Evolutionary conservation across 37 sponge, comb jelly and placozoan genomes (phyloP).

Genomic region (Ianthella basta): DNA sequence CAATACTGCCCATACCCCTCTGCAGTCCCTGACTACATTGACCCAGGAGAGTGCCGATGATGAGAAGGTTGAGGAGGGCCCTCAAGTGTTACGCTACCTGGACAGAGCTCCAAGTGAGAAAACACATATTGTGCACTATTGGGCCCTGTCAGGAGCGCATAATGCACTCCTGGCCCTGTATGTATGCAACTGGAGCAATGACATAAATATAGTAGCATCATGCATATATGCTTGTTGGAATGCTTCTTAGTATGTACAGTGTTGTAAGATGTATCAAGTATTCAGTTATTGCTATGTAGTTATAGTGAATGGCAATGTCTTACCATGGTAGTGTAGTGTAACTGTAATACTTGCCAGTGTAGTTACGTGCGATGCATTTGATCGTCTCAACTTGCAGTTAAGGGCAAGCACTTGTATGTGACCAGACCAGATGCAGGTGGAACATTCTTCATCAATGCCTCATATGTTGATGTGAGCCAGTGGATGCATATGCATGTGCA

Average conservation of each 20-base stretch:
- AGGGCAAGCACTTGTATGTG: conserved; percentile 14
- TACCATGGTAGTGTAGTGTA: neutral
- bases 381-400: neutral
- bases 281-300: no score
- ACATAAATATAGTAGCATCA: neutral
- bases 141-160: no score
- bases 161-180: no score
- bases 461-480: conserved; percentile 35
- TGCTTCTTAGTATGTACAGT: neutral
- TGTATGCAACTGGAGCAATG: no score
- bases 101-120: conserved; percentile 46
- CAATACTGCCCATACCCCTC: no score
- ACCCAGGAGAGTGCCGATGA: conserved; percentile 2
- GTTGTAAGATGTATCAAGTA: neutral
- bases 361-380: no score
- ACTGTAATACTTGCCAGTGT: conserved; percentile 3
- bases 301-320: neutral
- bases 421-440: neutral
- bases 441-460: conserved; percentile 43
- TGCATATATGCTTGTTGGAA: neutral
- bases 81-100: conserved; percentile 20
- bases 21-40: neutral
- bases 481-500: neutral
- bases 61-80: conserved; percentile 7
- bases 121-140: no score